Evolutionary conservation across 2,797 vertebrate genomes (phyloP).

Genomic region (Fratercula arctica): DNA sequence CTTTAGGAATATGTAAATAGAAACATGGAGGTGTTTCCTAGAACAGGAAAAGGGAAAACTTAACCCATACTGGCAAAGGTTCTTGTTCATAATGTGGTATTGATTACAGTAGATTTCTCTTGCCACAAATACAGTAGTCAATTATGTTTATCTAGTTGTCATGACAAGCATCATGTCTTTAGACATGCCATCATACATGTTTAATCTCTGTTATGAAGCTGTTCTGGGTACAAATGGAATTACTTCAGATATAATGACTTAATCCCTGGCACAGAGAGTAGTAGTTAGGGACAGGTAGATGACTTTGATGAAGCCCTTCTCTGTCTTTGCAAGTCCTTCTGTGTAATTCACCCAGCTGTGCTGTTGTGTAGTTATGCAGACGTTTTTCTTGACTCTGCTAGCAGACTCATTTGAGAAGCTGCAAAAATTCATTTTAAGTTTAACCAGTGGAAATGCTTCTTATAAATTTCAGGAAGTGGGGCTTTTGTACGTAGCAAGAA

Average conservation of each 20-base stretch:
- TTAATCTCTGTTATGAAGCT: background rate
- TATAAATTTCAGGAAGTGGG: background rate
- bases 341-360: background rate
- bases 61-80: background rate
- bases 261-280: background rate
- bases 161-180: background rate
- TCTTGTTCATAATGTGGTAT: background rate
- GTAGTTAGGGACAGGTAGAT: background rate
- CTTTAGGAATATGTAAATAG: background rate
- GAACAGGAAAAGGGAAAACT: background rate
- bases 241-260: background rate
- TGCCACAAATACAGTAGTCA: background rate
- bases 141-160: background rate
- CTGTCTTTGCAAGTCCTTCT: background rate
- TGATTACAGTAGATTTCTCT: background rate
- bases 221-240: background rate
- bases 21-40: background rate
- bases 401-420: background rate
- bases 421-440: background rate
- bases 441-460: background rate
- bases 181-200: background rate
- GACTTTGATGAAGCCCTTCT: background rate
- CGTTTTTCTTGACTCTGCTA: background rate
- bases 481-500: background rate
- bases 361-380: background rate